A percentile compares a stretch with the other conserved stretches of the same genome.
These are phyloP conservation scores for Lepilemur ruficaudatus DNA, from an alignment of 2,797 vertebrate genomes.

Conservation along the genomic window DNA sequence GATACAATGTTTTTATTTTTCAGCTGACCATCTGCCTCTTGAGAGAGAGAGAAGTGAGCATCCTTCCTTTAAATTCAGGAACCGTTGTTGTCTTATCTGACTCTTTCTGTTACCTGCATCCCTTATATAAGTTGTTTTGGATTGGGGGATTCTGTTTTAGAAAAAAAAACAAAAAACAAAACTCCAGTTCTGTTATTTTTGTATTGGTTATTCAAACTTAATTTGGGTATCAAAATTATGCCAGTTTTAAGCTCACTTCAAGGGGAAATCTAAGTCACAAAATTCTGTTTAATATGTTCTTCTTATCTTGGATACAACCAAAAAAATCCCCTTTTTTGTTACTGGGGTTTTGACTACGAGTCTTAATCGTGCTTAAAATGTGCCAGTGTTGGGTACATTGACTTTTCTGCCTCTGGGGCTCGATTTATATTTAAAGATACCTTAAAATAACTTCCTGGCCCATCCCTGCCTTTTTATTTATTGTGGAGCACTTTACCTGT, in stretches of 20 bases:
- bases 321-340: slow-evolving; percentile 36
- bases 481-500: slow-evolving; percentile 40
- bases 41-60: slow-evolving; percentile 48
- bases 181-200: slow-evolving; percentile 53
- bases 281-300: slow-evolving; percentile 43
- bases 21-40: slow-evolving; percentile 69
- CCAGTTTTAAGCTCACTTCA: slow-evolving; percentile 51
- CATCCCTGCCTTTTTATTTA: slow-evolving; percentile 52
- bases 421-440: slow-evolving; percentile 69
- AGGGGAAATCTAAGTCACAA: slow-evolving; percentile 38
- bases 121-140: slow-evolving; percentile 53
- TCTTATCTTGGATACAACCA: slow-evolving; percentile 30
- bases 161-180: background rate
- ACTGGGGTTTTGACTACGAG: slow-evolving; percentile 44
- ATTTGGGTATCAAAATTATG: slow-evolving; percentile 48
- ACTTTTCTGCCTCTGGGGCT: slow-evolving; percentile 54
- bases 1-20: slow-evolving; percentile 70
- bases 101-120: slow-evolving; percentile 63
- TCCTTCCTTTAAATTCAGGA: slow-evolving; percentile 63
- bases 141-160: slow-evolving; percentile 19
- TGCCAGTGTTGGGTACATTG: slow-evolving; percentile 33
- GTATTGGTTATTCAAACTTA: slow-evolving; percentile 39
- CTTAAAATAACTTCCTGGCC: slow-evolving; percentile 50
- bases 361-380: slow-evolving; percentile 58
- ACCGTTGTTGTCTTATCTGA: background rate